A percentile compares a stretch with the other conserved stretches of the same genome.
Conservation (phyloP, 2,113 vertebrate species). For the Sylvietta virens region DNA sequence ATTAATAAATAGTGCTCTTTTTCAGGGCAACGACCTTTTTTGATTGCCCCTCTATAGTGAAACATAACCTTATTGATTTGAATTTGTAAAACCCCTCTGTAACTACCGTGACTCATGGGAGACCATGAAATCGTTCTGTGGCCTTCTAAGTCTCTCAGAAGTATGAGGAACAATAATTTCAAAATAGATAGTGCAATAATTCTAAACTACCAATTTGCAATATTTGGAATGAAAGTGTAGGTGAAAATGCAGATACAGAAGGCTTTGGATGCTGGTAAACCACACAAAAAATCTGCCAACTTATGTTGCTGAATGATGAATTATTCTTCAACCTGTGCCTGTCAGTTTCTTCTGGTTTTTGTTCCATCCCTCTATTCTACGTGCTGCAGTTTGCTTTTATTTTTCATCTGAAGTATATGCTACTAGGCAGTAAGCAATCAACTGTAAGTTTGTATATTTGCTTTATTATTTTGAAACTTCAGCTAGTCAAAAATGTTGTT, state of each 20-base stretch:
- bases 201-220: not conserved
- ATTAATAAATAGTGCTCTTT: not conserved
- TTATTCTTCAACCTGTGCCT: not conserved
- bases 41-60: not conserved
- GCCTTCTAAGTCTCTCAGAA: not conserved
- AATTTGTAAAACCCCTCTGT: slow-evolving; percentile 14
- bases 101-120: not conserved
- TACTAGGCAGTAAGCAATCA: not conserved
- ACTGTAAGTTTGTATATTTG: not conserved
- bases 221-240: not conserved
- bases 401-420: not conserved
- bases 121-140: not conserved
- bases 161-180: not conserved
- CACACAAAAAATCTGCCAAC: not conserved
- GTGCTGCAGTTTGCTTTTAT: not conserved
- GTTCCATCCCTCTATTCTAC: not conserved
- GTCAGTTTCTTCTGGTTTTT: not conserved
- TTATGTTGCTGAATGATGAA: not conserved
- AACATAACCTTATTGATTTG: slow-evolving; percentile 6
- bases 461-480: not conserved
- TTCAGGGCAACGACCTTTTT: not conserved
- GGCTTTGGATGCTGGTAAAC: not conserved
- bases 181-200: not conserved
- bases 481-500: not conserved
- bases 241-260: not conserved